Evolutionary conservation across 2,888 invertebrate species (phyloP).

Genomic region (Crematogaster levior): DNA sequence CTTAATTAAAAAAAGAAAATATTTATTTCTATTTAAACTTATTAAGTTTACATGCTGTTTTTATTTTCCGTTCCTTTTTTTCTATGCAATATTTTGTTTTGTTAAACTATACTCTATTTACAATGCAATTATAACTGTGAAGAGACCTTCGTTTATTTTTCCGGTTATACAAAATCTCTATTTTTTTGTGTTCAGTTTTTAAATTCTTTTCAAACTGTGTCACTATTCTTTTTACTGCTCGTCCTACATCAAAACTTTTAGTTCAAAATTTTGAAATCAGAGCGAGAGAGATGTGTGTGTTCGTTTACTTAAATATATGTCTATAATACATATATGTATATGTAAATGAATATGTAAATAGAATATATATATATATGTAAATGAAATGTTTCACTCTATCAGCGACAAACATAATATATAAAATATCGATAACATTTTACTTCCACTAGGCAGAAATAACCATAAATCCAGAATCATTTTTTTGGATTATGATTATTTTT

Average conservation of each 20-base stretch:
- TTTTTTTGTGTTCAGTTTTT: background rate
- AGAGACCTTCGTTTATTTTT: background rate
- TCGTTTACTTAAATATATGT: no score
- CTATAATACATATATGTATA: no score
- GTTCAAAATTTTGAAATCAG: background rate
- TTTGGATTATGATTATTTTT: no score
- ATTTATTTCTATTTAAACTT: slow-evolving; percentile 4
- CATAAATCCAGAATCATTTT: background rate
- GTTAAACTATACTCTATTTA: background rate
- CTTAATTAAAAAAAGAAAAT: background rate
- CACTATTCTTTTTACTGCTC: background rate
- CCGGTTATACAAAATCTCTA: background rate
- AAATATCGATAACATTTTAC: background rate
- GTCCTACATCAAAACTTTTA: background rate
- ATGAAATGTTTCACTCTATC: background rate
- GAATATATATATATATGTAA: no score
- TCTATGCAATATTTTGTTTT: background rate
- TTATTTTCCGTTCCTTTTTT: background rate
- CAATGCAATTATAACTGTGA: background rate
- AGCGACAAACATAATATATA: no score
- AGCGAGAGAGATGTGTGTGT: no score
- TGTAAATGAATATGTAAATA: no score
- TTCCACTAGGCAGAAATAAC: background rate
- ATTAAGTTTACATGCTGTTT: background rate
- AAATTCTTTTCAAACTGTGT: background rate